Base-by-base conservation (phyloP, 2,797 vertebrate species). In the Gastrophryne carolinensis region DNA sequence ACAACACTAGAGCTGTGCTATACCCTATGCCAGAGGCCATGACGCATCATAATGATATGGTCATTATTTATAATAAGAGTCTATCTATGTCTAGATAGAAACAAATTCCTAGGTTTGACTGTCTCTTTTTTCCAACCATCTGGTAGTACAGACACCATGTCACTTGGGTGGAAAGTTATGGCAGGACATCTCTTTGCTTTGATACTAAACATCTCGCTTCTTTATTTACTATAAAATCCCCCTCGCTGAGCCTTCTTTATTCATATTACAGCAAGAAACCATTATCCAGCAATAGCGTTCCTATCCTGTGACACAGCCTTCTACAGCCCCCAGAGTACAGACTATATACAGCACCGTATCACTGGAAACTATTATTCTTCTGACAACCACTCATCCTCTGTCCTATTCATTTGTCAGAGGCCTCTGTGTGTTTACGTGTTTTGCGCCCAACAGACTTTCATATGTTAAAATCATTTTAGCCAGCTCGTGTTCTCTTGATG, bases 161-260 rank as follows among this genome's bases (percentile, higher is more conserved):
- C 74, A 82, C 19, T 65, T 73, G 5, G 11, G 80, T 8, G 50
- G 32, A 57, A 32, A 81, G 56, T 79, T 85, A 82, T 81, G 79
- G 80, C 64, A 81, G 87, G 81, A 83, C 72, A 32, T 75, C 66
- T 27, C 24, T 41, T 56, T 41, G 69, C 53, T 85, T 87, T 80
- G 81, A 82, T 83, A 85, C 83, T 58, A 84, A 71, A 79, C 74
- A 66, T 70, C 35, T 78, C 60, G 58, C 80, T 86, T 82, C 67
- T 72, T 83, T 87, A 81, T 83, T 88, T 89, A 84, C 84, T 79
- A 82, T 82, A 85, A 86, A 84, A 82, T 72, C 73, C 79, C 83
- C 72, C 53, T 72, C 75, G 17, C 37, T 13, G 21, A 6, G 4
- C 52, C 44, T 26, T 61, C 44, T 72, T 29, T 63, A 83, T 86